These are phyloP conservation scores for Onychomys leucogaster DNA, from an alignment of 2,797 vertebrate species.

Conservation along the genomic window DNA sequence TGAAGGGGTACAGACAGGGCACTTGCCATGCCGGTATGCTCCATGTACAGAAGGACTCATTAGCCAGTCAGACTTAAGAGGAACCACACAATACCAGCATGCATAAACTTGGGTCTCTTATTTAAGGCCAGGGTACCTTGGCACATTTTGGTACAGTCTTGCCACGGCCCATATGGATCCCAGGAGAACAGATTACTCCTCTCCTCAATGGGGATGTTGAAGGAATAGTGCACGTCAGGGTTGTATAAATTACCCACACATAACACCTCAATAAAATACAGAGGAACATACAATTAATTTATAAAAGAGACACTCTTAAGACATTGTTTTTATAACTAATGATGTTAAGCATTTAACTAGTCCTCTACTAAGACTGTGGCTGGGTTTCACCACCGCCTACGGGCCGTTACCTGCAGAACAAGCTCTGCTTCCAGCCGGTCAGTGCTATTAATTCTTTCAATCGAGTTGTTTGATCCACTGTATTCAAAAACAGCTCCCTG, in stretches of 20 bases:
- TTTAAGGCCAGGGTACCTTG: constrained; percentile 90
- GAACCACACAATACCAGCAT: background rate
- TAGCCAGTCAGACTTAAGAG: background rate
- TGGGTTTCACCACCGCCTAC: background rate
- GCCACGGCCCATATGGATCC: constrained; percentile 95
- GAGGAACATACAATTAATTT: constrained; percentile 76
- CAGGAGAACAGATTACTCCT: constrained; percentile 92
- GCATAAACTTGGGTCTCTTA: background rate
- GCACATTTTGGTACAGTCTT: constrained; percentile 95
- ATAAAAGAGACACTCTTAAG: constrained; percentile 13
- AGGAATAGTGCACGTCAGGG: constrained; percentile 96
- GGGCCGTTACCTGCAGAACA: constrained; percentile 92
- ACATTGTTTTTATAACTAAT: background rate
- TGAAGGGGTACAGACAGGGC: background rate
- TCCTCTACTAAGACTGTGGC: background rate
- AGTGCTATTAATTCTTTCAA: constrained; percentile 97
- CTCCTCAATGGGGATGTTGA: constrained; percentile 94
- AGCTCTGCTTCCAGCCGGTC: constrained; percentile 94
- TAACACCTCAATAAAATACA: constrained; percentile 92
- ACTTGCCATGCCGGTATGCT: background rate
- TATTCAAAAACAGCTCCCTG: constrained; percentile 96
- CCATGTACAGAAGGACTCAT: background rate
- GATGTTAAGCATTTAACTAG: background rate
- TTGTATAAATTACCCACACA: constrained; percentile 98
- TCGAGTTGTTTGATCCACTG: constrained; percentile 95